Evolutionary conservation across 1,140 invertebrate genomes (phyloP), one percentile per base, ranked within the genome.

Genomic region (Nebria ingens): DNA sequence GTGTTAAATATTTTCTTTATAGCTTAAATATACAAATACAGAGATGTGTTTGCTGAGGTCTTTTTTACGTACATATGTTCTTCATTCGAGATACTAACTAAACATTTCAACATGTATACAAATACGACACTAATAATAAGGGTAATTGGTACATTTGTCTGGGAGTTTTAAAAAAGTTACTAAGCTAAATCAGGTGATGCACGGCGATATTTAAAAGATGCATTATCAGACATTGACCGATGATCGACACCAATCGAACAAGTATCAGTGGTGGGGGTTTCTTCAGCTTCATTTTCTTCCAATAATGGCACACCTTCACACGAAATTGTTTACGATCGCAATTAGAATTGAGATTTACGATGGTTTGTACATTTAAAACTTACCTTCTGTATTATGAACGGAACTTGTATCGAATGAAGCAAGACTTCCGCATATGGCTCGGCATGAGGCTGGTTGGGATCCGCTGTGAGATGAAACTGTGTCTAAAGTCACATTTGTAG

Each of bases 391-490:
- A 59, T 75, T 76, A 42, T 71, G 64, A 19, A 73, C 67, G 1
- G 75, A 76, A 52, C 68, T 69, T 9, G 73, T 73, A 60, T 76
- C 75, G 58, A 76, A 76, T 13, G 75, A 77, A 6, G 75, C 72
- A 20, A 76, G 62, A 61, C 72, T 74, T 25, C 74, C 74, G 61
- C 71, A 74, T 49, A 74, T 68, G 9, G 68, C 73, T 51, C 73
- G 62, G 57, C 72, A 74, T 0, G 74, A 76, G n/a, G 72, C 65
- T 34, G 67, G 68, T 58, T 74, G 73, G 1, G 73, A 74, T 21
- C 66, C 68, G 45, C 70, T 72, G 52, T 71, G 67, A 4, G 71
- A 73, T 12, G 71, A 73, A 34, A 71, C 69, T 15, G 73, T 76
- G 52, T 75, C 74, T 25, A 75, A 61, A 2, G 74, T 76, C 6